Evolutionary conservation across 2,113 vertebrate species (phyloP).

Genomic region (Cygnus buccinator): DNA sequence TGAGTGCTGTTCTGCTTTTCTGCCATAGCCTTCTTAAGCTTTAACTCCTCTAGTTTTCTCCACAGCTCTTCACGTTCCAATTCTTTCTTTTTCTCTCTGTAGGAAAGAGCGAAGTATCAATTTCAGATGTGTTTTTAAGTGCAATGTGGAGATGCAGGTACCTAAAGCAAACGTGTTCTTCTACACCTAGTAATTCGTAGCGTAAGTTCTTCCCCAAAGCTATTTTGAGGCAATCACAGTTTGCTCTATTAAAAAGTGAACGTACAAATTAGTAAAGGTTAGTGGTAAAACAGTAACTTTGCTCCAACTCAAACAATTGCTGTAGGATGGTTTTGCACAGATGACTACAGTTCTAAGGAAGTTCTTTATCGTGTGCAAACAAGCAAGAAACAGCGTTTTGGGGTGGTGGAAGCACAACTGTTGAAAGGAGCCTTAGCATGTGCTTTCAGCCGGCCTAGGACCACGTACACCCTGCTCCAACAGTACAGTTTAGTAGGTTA

Average conservation of each 20-base stretch:
- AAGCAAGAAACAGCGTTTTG: not conserved
- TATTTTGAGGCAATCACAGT: not conserved
- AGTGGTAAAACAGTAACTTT: not conserved
- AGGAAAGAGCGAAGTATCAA: constrained; percentile 1
- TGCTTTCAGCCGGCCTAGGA: not conserved
- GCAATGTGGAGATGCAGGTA: not conserved
- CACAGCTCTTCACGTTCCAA: constrained; percentile 96
- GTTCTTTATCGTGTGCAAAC: not conserved
- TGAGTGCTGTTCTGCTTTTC: constrained; percentile 87
- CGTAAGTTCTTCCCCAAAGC: not conserved
- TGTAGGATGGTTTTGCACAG: not conserved
- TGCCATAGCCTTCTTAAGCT: constrained; percentile 78
- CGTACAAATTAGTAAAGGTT: not conserved
- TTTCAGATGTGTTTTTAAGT: not conserved
- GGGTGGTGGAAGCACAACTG: not conserved
- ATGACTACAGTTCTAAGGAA: not conserved
- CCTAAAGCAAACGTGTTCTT: not conserved
- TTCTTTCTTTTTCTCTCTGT: constrained; percentile 97
- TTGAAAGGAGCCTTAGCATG: fast-evolving
- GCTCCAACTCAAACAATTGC: not conserved
- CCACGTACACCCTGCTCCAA: fast-evolving
- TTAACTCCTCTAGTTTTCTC: constrained; percentile 91
- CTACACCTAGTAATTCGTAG: not conserved
- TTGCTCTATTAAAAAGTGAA: not conserved
- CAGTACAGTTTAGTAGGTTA: not conserved